Evolutionary conservation across 1,140 invertebrate species (phyloP).

Genomic region (Tyrophagus putrescentiae): DNA sequence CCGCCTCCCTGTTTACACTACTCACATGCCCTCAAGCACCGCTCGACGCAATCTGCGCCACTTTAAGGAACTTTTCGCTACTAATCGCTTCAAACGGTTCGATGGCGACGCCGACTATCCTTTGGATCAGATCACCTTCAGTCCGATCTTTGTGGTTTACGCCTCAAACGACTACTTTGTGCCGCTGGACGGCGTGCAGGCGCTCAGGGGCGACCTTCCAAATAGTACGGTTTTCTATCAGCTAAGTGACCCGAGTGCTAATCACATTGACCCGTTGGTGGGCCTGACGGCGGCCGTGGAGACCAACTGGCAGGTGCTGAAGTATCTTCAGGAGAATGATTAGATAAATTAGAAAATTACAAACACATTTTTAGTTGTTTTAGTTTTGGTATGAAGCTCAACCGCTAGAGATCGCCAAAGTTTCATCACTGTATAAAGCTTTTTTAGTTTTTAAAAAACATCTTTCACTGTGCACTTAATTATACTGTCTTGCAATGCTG

Average conservation of each 20-base stretch:
- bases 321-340: too few relatives aligned
- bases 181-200: background rate
- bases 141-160: background rate
- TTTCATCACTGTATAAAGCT: too few relatives aligned
- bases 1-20: constrained; percentile 46
- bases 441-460: too few relatives aligned
- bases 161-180: background rate
- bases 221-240: background rate
- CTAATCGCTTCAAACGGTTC: background rate
- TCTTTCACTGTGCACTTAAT: too few relatives aligned
- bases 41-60: constrained; percentile 55
- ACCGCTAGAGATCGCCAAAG: too few relatives aligned
- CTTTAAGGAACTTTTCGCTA: constrained; percentile 34
- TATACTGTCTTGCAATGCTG: too few relatives aligned
- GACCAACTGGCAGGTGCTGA: background rate
- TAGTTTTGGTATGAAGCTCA: too few relatives aligned
- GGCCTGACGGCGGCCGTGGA: background rate
- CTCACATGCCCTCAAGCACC: constrained; percentile 65
- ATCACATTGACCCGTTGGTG: constrained; percentile 8
- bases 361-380: too few relatives aligned
- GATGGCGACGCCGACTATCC: background rate
- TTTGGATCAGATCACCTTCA: background rate
- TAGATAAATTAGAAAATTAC: too few relatives aligned
- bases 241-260: background rate
- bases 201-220: background rate